Base-by-base conservation (phyloP, 2,113 vertebrate genomes). In the Gymnogyps californianus region DNA sequence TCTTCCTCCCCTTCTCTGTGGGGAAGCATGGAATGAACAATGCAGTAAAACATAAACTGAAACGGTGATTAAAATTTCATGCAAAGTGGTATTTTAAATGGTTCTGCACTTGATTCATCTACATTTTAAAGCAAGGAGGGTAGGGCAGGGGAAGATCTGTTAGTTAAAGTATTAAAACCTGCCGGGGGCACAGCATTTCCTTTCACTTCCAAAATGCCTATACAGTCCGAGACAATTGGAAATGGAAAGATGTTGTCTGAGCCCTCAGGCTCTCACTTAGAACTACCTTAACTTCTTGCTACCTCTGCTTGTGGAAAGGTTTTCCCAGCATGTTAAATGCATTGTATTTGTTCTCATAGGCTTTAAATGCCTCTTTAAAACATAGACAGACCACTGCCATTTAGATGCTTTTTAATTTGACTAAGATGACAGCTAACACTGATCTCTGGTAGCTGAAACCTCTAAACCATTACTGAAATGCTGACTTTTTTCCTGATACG, bases 201-300 rank as follows among this genome's bases (percentile, higher is more conserved):
- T 82, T 90, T 91, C 36, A 26, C 83, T 95, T 95, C 69, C 86
- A 89, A 71, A 93, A 31, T 44, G 49, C 46, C 51, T 72, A 10
- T 74, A 67, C 36, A 90, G 51, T 64, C 4, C 0, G 16, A 87
- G 77, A 72, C 3, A 7, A 46, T 29, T 91, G 74, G 65, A 95
- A 90, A 67, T 84, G 75, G 80, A 87, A 87, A 87, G 89, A 82
- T 82, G 57, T n/a, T 89, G 69, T 87, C 83, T 95, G n/a, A 87
- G 61, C 80, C 83, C 69, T 87, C 44, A 57, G 83, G 83, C 72
- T 67, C 21, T 92, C 58, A 22, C 94, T 82, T 75, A 1, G 0
- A 86, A 9, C 51, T 93, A 5, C 61, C 67, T 85, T 70, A 75
- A 64, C 62, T 94, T 93, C 54, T 81, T 65, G 58, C 75, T 81